phyloP scores from a whole-genome alignment of 1,140 invertebrate species.

The Drosophila nasuta region DNA sequence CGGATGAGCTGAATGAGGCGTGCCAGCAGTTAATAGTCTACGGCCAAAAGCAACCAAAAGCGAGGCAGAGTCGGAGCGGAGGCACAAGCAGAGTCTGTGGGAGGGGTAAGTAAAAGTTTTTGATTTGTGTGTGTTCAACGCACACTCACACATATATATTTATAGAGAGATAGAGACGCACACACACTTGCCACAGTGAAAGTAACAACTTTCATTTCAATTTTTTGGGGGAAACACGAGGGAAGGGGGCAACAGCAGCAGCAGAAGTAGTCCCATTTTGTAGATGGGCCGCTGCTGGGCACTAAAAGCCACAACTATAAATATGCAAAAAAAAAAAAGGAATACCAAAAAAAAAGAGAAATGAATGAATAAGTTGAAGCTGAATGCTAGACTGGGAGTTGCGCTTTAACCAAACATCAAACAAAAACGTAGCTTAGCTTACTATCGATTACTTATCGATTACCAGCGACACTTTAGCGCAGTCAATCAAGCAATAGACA shows the following conservation, averaged over 20 bases:
- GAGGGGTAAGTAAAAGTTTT: conserved; percentile 71
- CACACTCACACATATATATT: conserved; percentile 18
- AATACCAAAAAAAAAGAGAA: neutral
- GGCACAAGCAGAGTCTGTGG: neutral
- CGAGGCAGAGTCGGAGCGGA: neutral
- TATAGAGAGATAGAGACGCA: conserved; percentile 28
- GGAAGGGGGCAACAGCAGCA: neutral
- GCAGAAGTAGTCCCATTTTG: conserved; percentile 6
- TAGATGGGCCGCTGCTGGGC: conserved; percentile 28
- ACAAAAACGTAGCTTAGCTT: too few relatives aligned
- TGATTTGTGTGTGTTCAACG: conserved; percentile 71
- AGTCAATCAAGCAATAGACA: too few relatives aligned
- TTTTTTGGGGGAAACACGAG: conserved; percentile 7
- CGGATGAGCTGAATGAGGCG: conserved; percentile 25
- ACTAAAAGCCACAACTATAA: conserved; percentile 58
- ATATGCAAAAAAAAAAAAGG: conserved; percentile 29
- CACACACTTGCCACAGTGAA: conserved; percentile 51
- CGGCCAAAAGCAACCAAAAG: neutral
- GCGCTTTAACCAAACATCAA: neutral
- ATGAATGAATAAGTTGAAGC: neutral
- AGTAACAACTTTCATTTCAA: conserved; percentile 75
- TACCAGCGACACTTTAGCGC: too few relatives aligned
- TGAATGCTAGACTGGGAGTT: neutral
- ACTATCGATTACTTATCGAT: too few relatives aligned
- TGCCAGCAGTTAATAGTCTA: conserved; percentile 46